Evolutionary conservation across 92 coral and sea anemone species (phyloP), one percentile per base, ranked within the genome.

Genomic region (Umimayanthus chanpuru): DNA sequence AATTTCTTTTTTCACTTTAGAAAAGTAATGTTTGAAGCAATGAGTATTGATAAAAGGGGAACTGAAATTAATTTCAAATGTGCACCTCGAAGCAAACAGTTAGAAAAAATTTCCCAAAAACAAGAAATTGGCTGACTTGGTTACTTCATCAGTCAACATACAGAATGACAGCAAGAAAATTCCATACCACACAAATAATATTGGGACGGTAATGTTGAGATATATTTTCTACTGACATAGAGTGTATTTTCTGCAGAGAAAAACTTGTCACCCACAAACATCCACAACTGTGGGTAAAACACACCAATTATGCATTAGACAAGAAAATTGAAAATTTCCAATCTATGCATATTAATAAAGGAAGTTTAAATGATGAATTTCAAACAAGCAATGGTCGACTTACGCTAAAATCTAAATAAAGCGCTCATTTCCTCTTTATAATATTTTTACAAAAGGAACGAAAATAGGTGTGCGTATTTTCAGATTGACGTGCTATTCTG

Each of bases 231-330:
- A 7, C 8, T 16, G 49, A 16, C 25, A 25, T 28, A 7, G 30
- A 4, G 26, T 25, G 21, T 12, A 6, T 23, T 23, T 82, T 71
- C 41, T 28, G 43, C 55, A 47, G 6, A 71, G 56, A 8, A 25
- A 65, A 53, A 67, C 76, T 41, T 10, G 43, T 23, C 65, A 70
- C 66, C 77, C 65, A n/a, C 39, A 83, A 83, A 83, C 68, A 70
- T 83, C 71, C 78, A 49, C 25, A 44, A 83, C 64, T 83, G 77
- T 53, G 66, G 26, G 78, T 38, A n/a, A 70, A 83, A 70, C 87
- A 70, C 78, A 70, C 87, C 66, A 83, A 83, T 83, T 83, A 83
- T 83, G 87, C 64, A 83, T 68, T 41, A 71, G 87, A 70, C 67
- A 70, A 25, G 55, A 70, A 82, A 80, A 83, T 70, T 70, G 66